Conservation (phyloP, 1,140 invertebrate genomes). For the Bombus cullumanus region DNA sequence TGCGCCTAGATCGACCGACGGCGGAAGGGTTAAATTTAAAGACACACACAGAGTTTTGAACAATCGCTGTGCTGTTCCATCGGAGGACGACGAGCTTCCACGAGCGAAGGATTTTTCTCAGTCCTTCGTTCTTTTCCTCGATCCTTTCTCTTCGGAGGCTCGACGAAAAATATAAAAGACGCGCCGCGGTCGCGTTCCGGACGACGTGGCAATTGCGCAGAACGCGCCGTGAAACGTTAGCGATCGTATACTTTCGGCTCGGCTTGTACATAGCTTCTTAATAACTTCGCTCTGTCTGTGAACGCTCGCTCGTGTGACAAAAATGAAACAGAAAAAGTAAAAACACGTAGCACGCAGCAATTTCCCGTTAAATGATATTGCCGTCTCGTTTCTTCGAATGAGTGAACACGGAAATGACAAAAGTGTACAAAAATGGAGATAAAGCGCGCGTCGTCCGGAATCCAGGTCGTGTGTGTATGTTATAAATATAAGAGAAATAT, state of each 20-base stretch:
- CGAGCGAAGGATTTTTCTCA: neutral
- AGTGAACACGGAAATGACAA: neutral
- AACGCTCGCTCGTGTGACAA: neutral
- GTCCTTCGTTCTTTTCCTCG: neutral
- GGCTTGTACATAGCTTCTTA: conserved; percentile 43
- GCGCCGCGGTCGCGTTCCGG: neutral
- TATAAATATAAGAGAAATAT: conserved; percentile 8
- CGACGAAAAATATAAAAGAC: conserved; percentile 5
- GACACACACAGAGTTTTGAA: conserved; percentile 4
- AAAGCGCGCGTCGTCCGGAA: neutral
- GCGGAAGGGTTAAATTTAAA: conserved; percentile 68
- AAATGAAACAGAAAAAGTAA: too few species aligned
- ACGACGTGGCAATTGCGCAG: neutral
- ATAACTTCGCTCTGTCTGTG: conserved; percentile 18
- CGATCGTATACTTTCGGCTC: neutral
- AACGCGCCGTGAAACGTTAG: conserved; percentile 2
- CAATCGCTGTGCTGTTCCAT: conserved; percentile 46
- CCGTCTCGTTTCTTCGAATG: neutral
- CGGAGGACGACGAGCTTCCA: conserved; percentile 60
- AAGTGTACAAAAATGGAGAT: conserved; percentile 19
- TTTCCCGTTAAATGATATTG: neutral
- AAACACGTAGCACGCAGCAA: conserved; percentile 4
- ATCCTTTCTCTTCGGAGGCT: neutral
- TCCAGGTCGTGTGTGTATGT: neutral
- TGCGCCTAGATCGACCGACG: conserved; percentile 33